Conservation (phyloP, 2,113 vertebrate genomes). For the Centropristis striata region DNA sequence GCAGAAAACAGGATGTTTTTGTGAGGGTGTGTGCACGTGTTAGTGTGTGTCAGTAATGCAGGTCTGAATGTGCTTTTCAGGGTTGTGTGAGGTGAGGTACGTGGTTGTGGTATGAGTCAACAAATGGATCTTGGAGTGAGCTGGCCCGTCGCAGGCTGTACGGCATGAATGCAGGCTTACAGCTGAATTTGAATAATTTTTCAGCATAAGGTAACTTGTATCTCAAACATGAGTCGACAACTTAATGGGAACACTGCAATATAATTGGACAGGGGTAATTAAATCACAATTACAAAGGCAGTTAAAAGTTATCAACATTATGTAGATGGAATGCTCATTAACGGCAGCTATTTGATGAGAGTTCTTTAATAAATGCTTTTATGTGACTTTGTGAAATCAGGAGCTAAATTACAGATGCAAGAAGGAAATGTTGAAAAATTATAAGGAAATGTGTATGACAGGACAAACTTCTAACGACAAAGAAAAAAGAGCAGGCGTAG, state of each 20-base stretch:
- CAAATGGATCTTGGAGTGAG: constrained; percentile 10
- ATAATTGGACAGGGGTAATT: not conserved
- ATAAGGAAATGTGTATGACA: not conserved
- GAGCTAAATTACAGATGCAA: not conserved
- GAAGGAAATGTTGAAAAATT: not conserved
- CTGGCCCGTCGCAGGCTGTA: not conserved
- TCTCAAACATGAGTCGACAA: not conserved
- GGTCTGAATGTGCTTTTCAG: not conserved
- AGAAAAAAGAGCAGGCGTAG: not conserved
- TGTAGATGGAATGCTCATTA: constrained; percentile 18
- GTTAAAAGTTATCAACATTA: not conserved
- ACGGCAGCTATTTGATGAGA: not conserved
- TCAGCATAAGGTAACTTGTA: not conserved
- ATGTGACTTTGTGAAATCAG: constrained; percentile 10
- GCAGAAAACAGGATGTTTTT: constrained; percentile 24
- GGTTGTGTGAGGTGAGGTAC: constrained; percentile 15
- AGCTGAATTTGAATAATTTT: not conserved
- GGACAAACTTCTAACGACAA: not conserved
- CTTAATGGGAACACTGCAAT: not conserved
- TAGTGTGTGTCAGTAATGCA: constrained; percentile 12
- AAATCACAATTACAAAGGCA: constrained; percentile 4
- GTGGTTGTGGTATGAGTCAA: constrained; percentile 19
- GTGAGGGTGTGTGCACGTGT: constrained; percentile 6
- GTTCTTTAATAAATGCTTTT: not conserved
- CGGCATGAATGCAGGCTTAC: not conserved